Conservation (phyloP, 2,888 invertebrate genomes). For the Agrochola macilenta region DNA sequence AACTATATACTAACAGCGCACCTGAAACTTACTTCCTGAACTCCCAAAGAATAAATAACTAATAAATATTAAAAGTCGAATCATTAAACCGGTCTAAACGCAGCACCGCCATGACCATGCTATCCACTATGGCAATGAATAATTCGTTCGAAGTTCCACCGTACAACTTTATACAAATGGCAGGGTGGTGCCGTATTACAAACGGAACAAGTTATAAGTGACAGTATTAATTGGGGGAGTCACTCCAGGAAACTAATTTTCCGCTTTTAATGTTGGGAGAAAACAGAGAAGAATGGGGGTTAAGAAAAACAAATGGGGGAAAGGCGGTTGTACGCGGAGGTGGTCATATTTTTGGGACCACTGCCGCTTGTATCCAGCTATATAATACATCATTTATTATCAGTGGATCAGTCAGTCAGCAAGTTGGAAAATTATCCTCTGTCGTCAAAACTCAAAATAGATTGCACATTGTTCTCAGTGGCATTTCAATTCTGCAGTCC, state of each 20-base stretch:
- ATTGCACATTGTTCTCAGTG: not conserved
- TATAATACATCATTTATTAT: not conserved
- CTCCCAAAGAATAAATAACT: constrained; percentile 27
- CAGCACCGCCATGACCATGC: constrained; percentile 74
- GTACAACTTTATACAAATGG: constrained; percentile 85
- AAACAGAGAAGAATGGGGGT: constrained; percentile 23
- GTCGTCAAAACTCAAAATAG: not conserved
- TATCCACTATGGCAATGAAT: constrained; percentile 83
- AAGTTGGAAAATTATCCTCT: not conserved
- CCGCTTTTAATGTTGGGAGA: constrained; percentile 29
- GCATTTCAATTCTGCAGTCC: not conserved
- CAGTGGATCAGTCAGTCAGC: not conserved
- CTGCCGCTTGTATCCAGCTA: not conserved
- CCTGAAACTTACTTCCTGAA: not conserved
- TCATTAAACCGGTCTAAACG: constrained; percentile 59
- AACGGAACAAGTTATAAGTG: constrained; percentile 70
- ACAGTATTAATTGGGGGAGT: constrained; percentile 56
- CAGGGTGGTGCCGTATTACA: constrained; percentile 73
- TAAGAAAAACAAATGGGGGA: constrained; percentile 2
- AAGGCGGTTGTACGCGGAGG: not conserved
- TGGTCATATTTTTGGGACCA: not conserved
- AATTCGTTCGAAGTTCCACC: constrained; percentile 83
- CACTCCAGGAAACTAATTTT: constrained; percentile 47
- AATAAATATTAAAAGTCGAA: constrained; percentile 49
- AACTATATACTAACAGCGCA: not conserved